Conservation (phyloP, 2,888 invertebrate genomes). For the Punctoribates punctum region DNA sequence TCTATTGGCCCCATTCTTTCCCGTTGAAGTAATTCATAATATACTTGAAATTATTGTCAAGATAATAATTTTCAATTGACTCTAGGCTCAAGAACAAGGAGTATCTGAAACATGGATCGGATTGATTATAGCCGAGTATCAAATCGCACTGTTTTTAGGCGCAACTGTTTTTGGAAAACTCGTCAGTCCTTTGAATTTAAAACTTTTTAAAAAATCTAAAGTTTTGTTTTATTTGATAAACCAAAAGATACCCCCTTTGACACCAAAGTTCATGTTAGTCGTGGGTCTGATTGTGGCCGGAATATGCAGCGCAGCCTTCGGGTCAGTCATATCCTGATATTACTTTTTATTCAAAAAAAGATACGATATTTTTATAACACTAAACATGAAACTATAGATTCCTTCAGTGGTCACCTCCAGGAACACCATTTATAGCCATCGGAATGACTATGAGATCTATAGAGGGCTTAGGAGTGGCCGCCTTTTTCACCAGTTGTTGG, state of each 20-base stretch:
- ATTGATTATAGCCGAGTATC: conserved; percentile 8
- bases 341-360: too few relatives aligned
- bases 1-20: conserved; percentile 31
- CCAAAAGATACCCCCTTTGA: not conserved
- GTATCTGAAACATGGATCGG: not conserved
- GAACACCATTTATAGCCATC: not conserved
- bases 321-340: not conserved
- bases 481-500: conserved; percentile 13
- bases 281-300: not conserved
- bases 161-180: conserved; percentile 4
- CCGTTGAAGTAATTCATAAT: not conserved
- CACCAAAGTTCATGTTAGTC: not conserved
- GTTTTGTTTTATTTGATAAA: not conserved
- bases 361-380: too few relatives aligned
- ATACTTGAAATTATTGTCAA: too few relatives aligned
- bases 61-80: not conserved
- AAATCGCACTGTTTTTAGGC: conserved; percentile 8
- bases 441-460: not conserved
- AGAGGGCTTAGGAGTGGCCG: conserved; percentile 15
- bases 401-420: conserved; percentile 22
- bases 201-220: too few relatives aligned
- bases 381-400: too few relatives aligned
- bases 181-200: not conserved
- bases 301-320: not conserved
- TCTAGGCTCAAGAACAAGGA: too few relatives aligned